phyloP scores from a whole-genome alignment of 2,888 invertebrate genomes.

The Stegana nigrithorax region DNA sequence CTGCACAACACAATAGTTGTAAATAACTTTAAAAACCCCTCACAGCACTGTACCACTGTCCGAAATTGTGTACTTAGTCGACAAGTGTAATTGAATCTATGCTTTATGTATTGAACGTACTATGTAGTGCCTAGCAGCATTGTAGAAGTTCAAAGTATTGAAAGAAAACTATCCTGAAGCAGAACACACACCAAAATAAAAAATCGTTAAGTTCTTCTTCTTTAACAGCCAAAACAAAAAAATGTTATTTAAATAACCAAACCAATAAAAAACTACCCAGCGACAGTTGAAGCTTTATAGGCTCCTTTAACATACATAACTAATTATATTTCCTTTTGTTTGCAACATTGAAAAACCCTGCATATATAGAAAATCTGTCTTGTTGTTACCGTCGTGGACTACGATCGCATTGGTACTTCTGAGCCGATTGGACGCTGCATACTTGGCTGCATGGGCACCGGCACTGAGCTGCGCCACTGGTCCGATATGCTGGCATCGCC shows the following conservation, averaged over 20 bases:
- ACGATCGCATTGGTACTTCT: slow-evolving; percentile 99
- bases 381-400: slow-evolving; percentile 99
- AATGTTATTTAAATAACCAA: slow-evolving; percentile 22
- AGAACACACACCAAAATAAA: slow-evolving; percentile 39
- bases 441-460: slow-evolving; percentile 96
- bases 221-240: slow-evolving; percentile 39
- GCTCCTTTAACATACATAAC: too few relatives aligned
- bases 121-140: slow-evolving; percentile 35
- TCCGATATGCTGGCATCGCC: slow-evolving; percentile 99
- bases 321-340: too few relatives aligned
- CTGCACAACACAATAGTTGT: not conserved
- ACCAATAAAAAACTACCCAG: slow-evolving; percentile 12
- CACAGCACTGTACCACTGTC: slow-evolving; percentile 14
- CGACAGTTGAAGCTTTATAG: slow-evolving; percentile 33
- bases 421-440: slow-evolving; percentile 99
- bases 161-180: slow-evolving; percentile 31
- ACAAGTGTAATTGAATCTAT: not conserved
- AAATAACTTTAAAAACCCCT: not conserved
- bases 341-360: not conserved
- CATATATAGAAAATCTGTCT: slow-evolving; percentile 93
- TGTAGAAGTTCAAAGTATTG: slow-evolving; percentile 44
- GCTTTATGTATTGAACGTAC: slow-evolving; percentile 33
- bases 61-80: slow-evolving; percentile 17
- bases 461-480: slow-evolving; percentile 99
- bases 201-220: slow-evolving; percentile 49